Percentiles rank a stretch among this genome's conserved stretches.
phyloP scores from a whole-genome alignment of 1,140 invertebrate genomes.

The Drosophila teissieri region DNA sequence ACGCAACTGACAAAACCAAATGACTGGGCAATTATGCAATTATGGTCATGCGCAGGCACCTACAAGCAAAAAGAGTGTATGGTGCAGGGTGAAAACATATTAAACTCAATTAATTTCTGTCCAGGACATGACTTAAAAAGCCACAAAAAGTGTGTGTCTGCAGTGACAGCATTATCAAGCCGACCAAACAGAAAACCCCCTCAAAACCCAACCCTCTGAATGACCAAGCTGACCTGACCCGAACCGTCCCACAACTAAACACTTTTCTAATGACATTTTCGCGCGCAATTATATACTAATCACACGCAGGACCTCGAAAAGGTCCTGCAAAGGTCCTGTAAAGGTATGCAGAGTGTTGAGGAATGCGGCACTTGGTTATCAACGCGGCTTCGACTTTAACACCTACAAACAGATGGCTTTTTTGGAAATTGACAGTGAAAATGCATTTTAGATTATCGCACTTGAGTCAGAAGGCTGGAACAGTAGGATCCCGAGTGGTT shows the following conservation, averaged over 20 bases:
- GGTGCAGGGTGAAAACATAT: constrained; percentile 38
- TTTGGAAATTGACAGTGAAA: constrained; percentile 50
- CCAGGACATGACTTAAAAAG: constrained; percentile 43
- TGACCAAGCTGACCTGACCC: constrained; percentile 12
- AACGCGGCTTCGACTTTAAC: constrained; percentile 46
- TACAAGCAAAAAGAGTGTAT: constrained; percentile 16
- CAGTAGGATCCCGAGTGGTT: constrained; percentile 27
- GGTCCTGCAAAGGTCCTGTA: constrained; percentile 1
- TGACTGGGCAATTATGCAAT: constrained; percentile 78
- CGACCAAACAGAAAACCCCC: constrained; percentile 20
- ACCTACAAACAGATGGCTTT: constrained; percentile 47
- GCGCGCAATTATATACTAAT: constrained; percentile 75
- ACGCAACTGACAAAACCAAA: constrained; percentile 69
- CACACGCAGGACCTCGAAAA: constrained; percentile 55
- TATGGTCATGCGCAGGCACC: constrained; percentile 66
- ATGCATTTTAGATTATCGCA: constrained; percentile 76
- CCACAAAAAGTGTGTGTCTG: constrained; percentile 18
- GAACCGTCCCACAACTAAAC: constrained; percentile 49
- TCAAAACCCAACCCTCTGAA: neutral
- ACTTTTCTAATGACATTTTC: constrained; percentile 76
- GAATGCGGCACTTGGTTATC: constrained; percentile 73
- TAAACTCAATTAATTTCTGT: constrained; percentile 66
- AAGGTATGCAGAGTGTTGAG: constrained; percentile 37
- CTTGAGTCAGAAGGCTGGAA: constrained; percentile 30
- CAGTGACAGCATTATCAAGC: constrained; percentile 71